Evolutionary conservation across 2,113 vertebrate species (phyloP).

Genomic region (Epinephelus cyanopodus): DNA sequence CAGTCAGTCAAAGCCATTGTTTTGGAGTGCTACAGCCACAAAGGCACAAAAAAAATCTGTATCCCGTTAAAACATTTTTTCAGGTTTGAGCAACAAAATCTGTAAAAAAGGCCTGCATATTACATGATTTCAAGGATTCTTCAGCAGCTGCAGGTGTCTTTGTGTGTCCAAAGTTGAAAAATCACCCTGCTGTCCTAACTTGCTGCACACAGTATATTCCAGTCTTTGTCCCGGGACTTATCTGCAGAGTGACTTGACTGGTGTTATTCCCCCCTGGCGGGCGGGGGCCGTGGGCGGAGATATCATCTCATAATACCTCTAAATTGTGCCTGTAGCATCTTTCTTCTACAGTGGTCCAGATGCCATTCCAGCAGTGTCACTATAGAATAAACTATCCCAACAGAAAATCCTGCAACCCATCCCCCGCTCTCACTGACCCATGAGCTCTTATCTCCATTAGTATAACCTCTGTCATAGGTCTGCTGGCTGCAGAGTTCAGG

Average conservation of each 20-base stretch:
- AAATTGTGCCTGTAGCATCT: slow-evolving; percentile 44
- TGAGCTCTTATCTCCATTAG: slow-evolving; percentile 66
- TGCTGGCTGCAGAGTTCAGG: slow-evolving; percentile 35
- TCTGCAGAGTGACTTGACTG: slow-evolving; percentile 43
- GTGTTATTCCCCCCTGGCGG: slow-evolving; percentile 37
- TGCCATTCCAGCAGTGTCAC: slow-evolving; percentile 56
- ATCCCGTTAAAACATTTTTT: slow-evolving; percentile 5
- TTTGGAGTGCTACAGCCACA: slow-evolving; percentile 10
- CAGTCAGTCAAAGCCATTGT: slow-evolving; percentile 33
- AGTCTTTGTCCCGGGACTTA: slow-evolving; percentile 28
- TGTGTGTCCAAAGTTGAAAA: slow-evolving; percentile 6
- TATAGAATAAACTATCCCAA: slow-evolving; percentile 45
- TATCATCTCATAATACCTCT: slow-evolving; percentile 63
- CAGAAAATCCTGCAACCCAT: slow-evolving; percentile 60
- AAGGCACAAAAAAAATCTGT: slow-evolving; percentile 27
- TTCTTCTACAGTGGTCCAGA: slow-evolving; percentile 61
- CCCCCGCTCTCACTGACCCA: slow-evolving; percentile 18
- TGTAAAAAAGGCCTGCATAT: background rate
- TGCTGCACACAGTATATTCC: background rate
- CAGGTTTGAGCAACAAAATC: slow-evolving; percentile 3
- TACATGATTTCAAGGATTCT: background rate
- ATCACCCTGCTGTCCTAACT: slow-evolving; percentile 1
- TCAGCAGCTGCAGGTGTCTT: background rate
- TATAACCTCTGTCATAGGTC: slow-evolving; percentile 15
- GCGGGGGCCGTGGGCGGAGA: slow-evolving; percentile 60